Evolutionary conservation across 2,113 vertebrate species (phyloP).

Genomic region (Equus quagga): DNA sequence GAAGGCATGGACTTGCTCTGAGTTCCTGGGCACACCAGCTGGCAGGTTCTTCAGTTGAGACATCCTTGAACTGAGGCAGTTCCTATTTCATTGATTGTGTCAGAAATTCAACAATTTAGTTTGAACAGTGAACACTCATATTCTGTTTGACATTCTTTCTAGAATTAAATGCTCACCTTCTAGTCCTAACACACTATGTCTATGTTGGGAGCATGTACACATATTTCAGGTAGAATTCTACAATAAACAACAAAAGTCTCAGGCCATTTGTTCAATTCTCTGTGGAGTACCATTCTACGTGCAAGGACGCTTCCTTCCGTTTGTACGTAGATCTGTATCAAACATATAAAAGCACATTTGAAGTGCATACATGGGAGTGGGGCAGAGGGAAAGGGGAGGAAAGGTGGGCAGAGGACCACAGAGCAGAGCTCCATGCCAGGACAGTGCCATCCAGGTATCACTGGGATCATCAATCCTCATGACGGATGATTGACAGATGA

Average conservation of each 20-base stretch:
- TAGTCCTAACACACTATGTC: fast-evolving
- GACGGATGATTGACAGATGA: not conserved
- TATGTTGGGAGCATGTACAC: fast-evolving
- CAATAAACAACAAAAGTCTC: not conserved
- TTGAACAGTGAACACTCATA: fast-evolving
- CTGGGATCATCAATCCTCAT: fast-evolving
- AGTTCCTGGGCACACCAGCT: fast-evolving
- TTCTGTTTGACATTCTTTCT: too few relatives aligned
- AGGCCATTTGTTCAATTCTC: not conserved
- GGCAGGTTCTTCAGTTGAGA: fast-evolving
- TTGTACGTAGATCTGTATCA: too few relatives aligned
- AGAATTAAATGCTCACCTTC: fast-evolving
- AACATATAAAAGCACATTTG: fast-evolving
- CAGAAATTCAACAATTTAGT: not conserved
- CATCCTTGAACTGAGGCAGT: fast-evolving
- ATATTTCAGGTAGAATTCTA: not conserved
- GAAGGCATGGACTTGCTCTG: fast-evolving
- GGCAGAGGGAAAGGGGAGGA: fast-evolving
- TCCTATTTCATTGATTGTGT: fast-evolving
- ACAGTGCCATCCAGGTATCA: fast-evolving
- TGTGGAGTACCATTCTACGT: fast-evolving
- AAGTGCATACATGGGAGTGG: fast-evolving
- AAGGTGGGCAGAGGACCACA: fast-evolving
- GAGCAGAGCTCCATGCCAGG: not conserved
- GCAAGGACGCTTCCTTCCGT: fast-evolving